Conservation (phyloP, 2,888 invertebrate species). For the Caenorhabditis macrosperma region DNA sequence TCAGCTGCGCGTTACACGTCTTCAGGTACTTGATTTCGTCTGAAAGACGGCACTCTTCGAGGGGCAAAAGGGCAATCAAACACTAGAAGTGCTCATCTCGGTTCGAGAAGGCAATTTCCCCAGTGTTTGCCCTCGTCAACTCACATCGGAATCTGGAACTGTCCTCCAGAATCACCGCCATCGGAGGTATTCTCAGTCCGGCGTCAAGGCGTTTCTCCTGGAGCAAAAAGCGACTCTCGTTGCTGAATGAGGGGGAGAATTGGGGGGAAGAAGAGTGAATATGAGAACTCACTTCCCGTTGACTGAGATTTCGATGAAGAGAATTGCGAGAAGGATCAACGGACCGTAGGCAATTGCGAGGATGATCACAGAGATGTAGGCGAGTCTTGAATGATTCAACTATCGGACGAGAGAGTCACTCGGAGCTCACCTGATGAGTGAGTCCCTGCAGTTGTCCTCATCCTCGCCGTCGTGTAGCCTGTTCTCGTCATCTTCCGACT, state of each 20-base stretch:
- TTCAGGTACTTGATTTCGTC: constrained; percentile 16
- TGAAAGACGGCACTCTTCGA: neutral
- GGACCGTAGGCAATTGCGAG: constrained; percentile 7
- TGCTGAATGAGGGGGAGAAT: constrained; percentile 6
- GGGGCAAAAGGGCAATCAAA: neutral
- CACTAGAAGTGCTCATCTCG: neutral
- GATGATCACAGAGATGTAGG: neutral
- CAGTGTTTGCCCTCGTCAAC: neutral
- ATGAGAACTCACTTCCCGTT: neutral
- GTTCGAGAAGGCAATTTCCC: no score
- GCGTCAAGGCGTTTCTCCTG: neutral
- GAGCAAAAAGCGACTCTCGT: neutral
- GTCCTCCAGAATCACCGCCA: constrained; percentile 20
- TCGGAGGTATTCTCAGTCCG: constrained; percentile 15
- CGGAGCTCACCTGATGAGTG: constrained; percentile 44
- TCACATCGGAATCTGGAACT: constrained; percentile 5
- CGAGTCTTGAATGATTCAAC: constrained; percentile 10
- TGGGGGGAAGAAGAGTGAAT: neutral
- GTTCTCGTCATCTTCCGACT: constrained; percentile 2
- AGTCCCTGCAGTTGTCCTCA: constrained; percentile 28
- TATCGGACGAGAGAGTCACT: no score
- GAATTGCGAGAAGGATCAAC: neutral
- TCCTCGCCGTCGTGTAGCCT: constrained; percentile 15
- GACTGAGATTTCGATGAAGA: constrained; percentile 3
- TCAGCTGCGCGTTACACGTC: constrained; percentile 16